Conservation (phyloP, 2,113 vertebrate species). For the Myotis yumanensis region DNA sequence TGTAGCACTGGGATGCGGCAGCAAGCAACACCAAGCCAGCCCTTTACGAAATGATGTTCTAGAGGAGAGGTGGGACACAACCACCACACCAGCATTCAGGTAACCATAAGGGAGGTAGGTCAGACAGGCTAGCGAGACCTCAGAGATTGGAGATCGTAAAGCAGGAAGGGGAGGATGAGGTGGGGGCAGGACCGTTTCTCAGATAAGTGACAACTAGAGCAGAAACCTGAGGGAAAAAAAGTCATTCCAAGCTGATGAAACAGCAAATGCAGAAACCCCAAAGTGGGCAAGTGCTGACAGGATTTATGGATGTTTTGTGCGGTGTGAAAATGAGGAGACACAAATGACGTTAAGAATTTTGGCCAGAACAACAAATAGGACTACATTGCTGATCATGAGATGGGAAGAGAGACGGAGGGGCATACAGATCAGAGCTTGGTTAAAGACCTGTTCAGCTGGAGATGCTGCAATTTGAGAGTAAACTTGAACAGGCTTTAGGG, state of each 20-base stretch:
- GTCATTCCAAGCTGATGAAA: background rate
- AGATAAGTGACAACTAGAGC: background rate
- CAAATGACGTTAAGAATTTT: background rate
- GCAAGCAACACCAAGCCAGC: background rate
- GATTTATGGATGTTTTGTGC: too few species aligned
- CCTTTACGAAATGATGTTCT: background rate
- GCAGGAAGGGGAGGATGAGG: background rate
- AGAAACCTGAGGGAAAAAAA: background rate
- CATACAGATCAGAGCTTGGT: too few species aligned
- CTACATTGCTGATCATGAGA: background rate
- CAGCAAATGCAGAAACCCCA: background rate
- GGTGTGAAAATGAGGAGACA: background rate
- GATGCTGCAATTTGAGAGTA: background rate
- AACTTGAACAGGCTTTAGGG: background rate
- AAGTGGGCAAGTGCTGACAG: background rate
- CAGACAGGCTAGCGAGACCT: background rate
- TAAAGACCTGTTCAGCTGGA: background rate
- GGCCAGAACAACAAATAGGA: background rate
- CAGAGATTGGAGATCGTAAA: accelerated
- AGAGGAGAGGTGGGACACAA: background rate
- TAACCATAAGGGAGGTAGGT: background rate
- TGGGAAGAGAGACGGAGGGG: background rate
- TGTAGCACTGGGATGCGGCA: background rate
- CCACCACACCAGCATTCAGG: background rate
- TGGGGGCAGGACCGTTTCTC: background rate